These are phyloP conservation scores for Oikopleura dioica DNA, from an alignment of 23 tunicate species.

Conservation along the genomic window DNA sequence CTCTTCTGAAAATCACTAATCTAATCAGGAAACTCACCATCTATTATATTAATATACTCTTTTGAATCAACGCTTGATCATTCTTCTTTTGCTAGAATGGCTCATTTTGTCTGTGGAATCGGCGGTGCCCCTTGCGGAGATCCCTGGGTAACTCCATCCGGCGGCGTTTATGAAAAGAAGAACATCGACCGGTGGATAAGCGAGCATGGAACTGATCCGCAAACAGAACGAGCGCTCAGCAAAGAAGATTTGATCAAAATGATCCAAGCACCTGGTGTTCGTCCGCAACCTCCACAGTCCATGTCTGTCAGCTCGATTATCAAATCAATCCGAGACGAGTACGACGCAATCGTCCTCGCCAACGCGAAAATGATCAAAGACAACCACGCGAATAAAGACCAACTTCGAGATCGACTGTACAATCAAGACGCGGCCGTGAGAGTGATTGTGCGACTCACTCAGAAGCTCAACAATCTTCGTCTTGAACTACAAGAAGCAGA, in stretches of 20 bases:
- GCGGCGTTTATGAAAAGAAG: conserved; percentile 8
- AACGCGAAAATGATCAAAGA: background rate
- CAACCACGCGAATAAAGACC: background rate
- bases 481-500: background rate
- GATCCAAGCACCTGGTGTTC: background rate
- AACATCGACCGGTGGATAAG: background rate
- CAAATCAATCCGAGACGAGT: background rate
- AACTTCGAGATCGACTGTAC: background rate
- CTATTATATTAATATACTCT: too few relatives aligned
- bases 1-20: too few relatives aligned
- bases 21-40: too few relatives aligned
- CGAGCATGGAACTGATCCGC: conserved; percentile 2
- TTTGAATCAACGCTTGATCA: too few relatives aligned
- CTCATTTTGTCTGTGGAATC: background rate
- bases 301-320: background rate
- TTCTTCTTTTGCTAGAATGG: too few relatives aligned
- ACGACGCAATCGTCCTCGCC: background rate
- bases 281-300: background rate
- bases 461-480: background rate
- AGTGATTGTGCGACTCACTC: background rate
- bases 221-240: conserved; percentile 5
- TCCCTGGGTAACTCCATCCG: conserved; percentile 2
- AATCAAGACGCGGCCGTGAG: background rate
- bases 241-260: background rate
- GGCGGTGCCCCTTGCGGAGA: background rate